These are phyloP conservation scores for Electrophaes corylata DNA, from an alignment of 2,888 invertebrate genomes.

Conservation along the genomic window DNA sequence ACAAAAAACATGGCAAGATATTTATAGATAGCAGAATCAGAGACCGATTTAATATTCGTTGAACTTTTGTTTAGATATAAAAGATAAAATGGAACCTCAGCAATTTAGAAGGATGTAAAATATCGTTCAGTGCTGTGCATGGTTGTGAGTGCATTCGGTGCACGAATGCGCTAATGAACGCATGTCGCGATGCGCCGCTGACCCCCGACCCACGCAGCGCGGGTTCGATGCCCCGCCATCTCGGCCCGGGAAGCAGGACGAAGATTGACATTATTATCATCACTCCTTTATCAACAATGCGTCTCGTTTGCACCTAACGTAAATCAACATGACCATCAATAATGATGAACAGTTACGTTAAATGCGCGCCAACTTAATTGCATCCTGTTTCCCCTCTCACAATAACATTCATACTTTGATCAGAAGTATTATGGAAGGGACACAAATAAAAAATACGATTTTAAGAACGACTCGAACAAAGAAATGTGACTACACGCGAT, in stretches of 20 bases:
- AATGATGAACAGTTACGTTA: slow-evolving; percentile 16
- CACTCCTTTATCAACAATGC: slow-evolving; percentile 58
- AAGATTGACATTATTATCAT: slow-evolving; percentile 64
- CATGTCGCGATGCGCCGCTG: slow-evolving; percentile 77
- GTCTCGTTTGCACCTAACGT: slow-evolving; percentile 55
- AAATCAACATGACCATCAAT: slow-evolving; percentile 40
- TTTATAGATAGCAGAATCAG: neutral
- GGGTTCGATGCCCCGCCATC: slow-evolving; percentile 68
- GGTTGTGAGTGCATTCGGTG: slow-evolving; percentile 36
- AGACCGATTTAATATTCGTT: neutral
- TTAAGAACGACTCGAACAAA: slow-evolving; percentile 30
- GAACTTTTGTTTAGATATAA: neutral
- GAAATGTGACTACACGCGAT: slow-evolving; percentile 36
- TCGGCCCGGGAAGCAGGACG: slow-evolving; percentile 54
- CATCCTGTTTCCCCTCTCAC: slow-evolving; percentile 45
- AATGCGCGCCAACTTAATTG: slow-evolving; percentile 34
- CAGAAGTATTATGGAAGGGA: slow-evolving; percentile 29
- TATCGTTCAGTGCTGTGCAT: slow-evolving; percentile 34
- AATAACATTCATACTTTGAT: slow-evolving; percentile 28
- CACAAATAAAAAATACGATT: slow-evolving; percentile 29
- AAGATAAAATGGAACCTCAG: neutral
- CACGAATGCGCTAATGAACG: slow-evolving; percentile 74
- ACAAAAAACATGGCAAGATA: neutral
- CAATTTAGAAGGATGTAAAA: neutral
- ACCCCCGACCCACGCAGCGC: slow-evolving; percentile 82